Percentiles rank a stretch among this genome's conserved stretches.
phyloP scores from a whole-genome alignment of 2,888 invertebrate species.

The Lepas anatifera region DNA sequence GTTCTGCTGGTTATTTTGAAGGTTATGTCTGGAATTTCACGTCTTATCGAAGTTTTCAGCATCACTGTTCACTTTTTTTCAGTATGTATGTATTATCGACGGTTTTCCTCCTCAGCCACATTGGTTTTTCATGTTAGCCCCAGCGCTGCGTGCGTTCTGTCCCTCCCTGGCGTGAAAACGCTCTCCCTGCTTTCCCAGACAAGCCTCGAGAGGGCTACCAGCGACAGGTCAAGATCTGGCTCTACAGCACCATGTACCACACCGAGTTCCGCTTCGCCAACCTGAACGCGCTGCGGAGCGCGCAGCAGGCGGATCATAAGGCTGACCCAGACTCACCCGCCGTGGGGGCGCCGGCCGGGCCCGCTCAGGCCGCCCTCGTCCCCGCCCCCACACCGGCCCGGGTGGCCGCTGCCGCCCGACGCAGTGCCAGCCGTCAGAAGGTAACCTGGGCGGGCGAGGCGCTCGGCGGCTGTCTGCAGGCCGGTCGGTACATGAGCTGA shows the following conservation, averaged over 20 bases:
- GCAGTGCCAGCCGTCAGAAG: not conserved
- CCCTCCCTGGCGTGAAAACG: no score
- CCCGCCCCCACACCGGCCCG: not conserved
- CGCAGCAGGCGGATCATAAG: not conserved
- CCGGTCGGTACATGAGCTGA: not conserved
- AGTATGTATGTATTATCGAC: no score
- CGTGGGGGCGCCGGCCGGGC: not conserved
- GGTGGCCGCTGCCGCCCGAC: not conserved
- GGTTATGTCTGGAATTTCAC: no score
- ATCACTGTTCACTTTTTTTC: no score
- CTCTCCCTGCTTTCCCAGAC: slow-evolving; percentile 34
- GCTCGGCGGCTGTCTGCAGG: not conserved
- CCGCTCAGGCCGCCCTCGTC: not conserved
- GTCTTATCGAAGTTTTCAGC: no score
- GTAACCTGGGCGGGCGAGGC: not conserved
- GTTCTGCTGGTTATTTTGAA: no score
- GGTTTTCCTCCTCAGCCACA: no score
- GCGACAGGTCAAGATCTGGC: slow-evolving; percentile 41
- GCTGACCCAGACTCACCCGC: not conserved
- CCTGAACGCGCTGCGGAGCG: slow-evolving; percentile 27
- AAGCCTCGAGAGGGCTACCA: slow-evolving; percentile 39
- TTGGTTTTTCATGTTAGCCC: no score
- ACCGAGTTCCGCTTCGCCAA: slow-evolving; percentile 31
- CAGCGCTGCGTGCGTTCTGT: no score
- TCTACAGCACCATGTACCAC: slow-evolving; percentile 45